These are phyloP conservation scores for Forbesichthys agassizii DNA, from an alignment of 2,113 vertebrate genomes.

Conservation along the genomic window DNA sequence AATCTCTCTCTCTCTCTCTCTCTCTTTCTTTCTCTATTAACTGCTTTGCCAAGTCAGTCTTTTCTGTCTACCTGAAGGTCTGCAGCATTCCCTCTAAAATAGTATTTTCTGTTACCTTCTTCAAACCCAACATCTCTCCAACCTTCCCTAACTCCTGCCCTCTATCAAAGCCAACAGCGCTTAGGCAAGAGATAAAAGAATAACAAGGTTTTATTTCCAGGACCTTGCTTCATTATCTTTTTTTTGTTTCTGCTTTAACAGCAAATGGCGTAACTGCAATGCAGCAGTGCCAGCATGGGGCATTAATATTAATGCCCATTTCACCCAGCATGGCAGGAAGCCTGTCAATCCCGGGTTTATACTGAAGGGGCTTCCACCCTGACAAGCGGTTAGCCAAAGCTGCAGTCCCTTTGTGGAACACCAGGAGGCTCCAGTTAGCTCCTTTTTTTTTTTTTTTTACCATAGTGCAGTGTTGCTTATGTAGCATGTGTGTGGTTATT, in stretches of 20 bases:
- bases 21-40: background rate
- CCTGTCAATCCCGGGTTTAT: slow-evolving; percentile 65
- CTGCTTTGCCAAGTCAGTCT: background rate
- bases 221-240: slow-evolving; percentile 43
- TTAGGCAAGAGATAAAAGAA: slow-evolving; percentile 22
- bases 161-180: slow-evolving; percentile 28
- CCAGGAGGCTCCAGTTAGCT: slow-evolving; percentile 39
- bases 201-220: slow-evolving; percentile 44
- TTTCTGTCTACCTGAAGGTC: slow-evolving; percentile 7
- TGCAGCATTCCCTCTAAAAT: slow-evolving; percentile 1
- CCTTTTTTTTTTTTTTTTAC: background rate
- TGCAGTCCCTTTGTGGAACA: slow-evolving; percentile 18
- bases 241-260: slow-evolving; percentile 60
- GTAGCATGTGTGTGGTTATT: slow-evolving; percentile 30
- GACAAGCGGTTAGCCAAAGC: slow-evolving; percentile 41
- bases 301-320: slow-evolving; percentile 78
- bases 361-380: slow-evolving; percentile 38
- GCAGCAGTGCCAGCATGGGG: slow-evolving; percentile 70
- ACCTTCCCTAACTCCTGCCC: background rate
- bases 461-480: background rate
- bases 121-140: background rate
- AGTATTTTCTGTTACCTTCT: too few species aligned
- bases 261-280: slow-evolving; percentile 74
- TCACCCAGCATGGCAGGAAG: slow-evolving; percentile 65
- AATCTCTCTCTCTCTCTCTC: slow-evolving; percentile 17